phyloP scores from a whole-genome alignment of 2,113 vertebrate species.

The Dicrurus megarhynchus region DNA sequence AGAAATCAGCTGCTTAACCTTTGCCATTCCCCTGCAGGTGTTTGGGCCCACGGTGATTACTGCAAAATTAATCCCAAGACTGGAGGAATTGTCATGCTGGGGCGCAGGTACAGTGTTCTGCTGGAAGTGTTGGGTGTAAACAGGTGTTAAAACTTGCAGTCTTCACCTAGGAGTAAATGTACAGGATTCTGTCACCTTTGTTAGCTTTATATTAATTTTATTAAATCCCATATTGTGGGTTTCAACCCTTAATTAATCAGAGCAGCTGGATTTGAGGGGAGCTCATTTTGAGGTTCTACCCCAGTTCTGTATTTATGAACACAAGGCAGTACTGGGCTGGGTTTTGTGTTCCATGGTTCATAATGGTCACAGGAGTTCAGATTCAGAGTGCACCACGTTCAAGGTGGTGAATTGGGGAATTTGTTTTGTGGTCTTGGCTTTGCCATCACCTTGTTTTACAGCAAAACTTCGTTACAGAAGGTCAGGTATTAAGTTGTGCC shows the following conservation, averaged over 20 bases:
- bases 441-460: not conserved
- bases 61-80: conserved; percentile 95
- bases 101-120: conserved; percentile 81
- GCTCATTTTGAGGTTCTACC: not conserved
- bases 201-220: fast-evolving
- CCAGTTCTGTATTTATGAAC: not conserved
- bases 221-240: not conserved
- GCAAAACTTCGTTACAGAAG: not conserved
- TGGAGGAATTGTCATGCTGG: conserved; percentile 91
- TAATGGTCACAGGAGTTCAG: not conserved
- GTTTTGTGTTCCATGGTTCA: not conserved
- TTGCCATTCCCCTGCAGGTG: conserved; percentile 66
- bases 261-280: not conserved
- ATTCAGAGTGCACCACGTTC: not conserved
- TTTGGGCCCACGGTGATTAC: conserved; percentile 96
- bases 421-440: not conserved
- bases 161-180: not conserved
- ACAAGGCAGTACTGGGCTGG: not conserved
- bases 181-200: not conserved
- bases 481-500: not conserved
- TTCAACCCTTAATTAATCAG: not conserved
- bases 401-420: not conserved
- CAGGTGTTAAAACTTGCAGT: not conserved
- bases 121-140: not conserved
- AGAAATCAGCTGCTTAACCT: not conserved